A percentile compares a stretch with the other conserved stretches of the same genome.
Conservation (phyloP, 2,888 invertebrate genomes). For the Mythimna lalbum region DNA sequence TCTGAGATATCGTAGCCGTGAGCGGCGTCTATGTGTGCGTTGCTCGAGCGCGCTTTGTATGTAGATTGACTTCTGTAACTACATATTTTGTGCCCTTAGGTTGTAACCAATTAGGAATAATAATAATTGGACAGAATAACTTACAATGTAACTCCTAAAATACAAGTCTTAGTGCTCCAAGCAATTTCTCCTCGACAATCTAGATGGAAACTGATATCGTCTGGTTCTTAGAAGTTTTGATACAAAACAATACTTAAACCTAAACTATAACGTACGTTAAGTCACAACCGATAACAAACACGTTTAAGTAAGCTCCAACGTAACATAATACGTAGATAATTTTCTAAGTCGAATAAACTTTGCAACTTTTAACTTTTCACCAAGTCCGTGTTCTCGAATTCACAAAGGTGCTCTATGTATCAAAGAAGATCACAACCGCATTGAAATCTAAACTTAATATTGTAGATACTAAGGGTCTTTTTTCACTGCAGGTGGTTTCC, state of each 20-base stretch:
- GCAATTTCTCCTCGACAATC: neutral
- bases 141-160: neutral
- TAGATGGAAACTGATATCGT: neutral
- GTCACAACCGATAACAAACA: slow-evolving; percentile 67
- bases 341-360: slow-evolving; percentile 77
- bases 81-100: too few relatives aligned
- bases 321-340: slow-evolving; percentile 76
- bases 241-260: neutral
- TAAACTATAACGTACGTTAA: slow-evolving; percentile 38
- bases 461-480: slow-evolving; percentile 34
- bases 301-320: slow-evolving; percentile 68
- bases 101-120: neutral
- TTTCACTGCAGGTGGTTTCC: slow-evolving; percentile 20
- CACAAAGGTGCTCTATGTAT: slow-evolving; percentile 74
- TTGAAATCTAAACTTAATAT: slow-evolving; percentile 41
- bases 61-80: too few relatives aligned
- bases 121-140: neutral
- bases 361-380: slow-evolving; percentile 74
- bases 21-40: too few relatives aligned
- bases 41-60: too few relatives aligned
- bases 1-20: too few relatives aligned
- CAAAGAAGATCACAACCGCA: slow-evolving; percentile 54
- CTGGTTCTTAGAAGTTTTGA: neutral
- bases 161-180: neutral
- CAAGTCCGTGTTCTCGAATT: slow-evolving; percentile 76